Percentiles rank a stretch among this genome's conserved stretches.
Evolutionary conservation across 2,113 vertebrate species (phyloP).

Genomic region (Pitta sordida): DNA sequence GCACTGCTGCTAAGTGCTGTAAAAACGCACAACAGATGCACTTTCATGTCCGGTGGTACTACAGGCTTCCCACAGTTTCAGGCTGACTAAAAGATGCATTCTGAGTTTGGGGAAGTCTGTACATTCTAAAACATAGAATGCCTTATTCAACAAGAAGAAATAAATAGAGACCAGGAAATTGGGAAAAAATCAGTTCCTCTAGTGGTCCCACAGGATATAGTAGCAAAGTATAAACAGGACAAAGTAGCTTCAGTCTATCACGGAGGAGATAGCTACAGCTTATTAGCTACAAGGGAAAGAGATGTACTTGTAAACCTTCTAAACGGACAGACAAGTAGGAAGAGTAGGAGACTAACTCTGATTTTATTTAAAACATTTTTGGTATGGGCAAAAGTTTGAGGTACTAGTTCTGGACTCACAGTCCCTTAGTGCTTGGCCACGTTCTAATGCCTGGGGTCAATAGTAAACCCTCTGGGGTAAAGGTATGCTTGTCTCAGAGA

Average conservation of each 20-base stretch:
- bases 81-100: not conserved
- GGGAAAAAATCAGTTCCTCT: not conserved
- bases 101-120: not conserved
- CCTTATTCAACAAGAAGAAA: not conserved
- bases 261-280: not conserved
- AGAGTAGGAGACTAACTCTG: not conserved
- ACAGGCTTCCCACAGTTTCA: not conserved
- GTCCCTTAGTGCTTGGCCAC: not conserved
- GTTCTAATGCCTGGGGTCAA: rapidly evolving
- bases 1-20: not conserved
- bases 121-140: not conserved
- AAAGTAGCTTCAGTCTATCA: not conserved
- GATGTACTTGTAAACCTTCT: not conserved
- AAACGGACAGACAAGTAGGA: not conserved
- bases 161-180: not conserved
- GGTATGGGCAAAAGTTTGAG: not conserved
- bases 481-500: not conserved
- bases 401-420: not conserved
- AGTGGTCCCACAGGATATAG: not conserved
- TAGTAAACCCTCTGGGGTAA: not conserved
- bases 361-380: not conserved
- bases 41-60: not conserved
- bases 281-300: not conserved
- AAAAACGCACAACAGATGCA: not conserved
- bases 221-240: not conserved